These are phyloP conservation scores for Sebastes hopkinsi DNA, from an alignment of 2,797 vertebrate genomes.

Conservation along the genomic window DNA sequence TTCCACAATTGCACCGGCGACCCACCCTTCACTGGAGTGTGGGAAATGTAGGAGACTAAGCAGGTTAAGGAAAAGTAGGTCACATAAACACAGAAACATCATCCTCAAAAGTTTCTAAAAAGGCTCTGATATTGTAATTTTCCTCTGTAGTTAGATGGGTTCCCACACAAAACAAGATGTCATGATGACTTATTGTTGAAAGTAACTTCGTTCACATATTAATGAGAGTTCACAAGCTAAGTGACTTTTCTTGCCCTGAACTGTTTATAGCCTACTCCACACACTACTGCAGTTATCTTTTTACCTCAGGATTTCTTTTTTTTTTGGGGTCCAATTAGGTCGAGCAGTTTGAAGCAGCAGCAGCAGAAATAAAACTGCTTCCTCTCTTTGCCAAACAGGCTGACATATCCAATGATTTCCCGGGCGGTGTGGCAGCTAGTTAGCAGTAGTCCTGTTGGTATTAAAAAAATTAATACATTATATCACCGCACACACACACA, in stretches of 20 bases:
- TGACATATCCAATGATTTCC: conserved; percentile 40
- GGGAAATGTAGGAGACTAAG: conserved; percentile 2
- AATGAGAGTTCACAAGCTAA: conserved; percentile 2
- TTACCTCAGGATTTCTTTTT: conserved; percentile 33
- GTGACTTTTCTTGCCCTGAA: conserved; percentile 14
- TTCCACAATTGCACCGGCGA: neutral
- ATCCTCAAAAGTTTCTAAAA: neutral
- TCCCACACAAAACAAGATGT: conserved; percentile 1
- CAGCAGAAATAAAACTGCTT: conserved; percentile 26
- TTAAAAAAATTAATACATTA: conserved; percentile 8
- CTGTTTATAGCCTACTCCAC: conserved; percentile 9
- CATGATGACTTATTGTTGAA: neutral
- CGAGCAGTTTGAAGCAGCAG: conserved; percentile 35
- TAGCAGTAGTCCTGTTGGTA: conserved; percentile 29
- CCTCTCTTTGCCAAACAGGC: conserved; percentile 14
- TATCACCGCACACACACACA: neutral
- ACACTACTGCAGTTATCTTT: conserved; percentile 7
- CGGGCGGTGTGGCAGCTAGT: conserved; percentile 22
- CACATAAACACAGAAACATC: conserved; percentile 10
- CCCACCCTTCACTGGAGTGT: neutral
- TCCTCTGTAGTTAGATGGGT: neutral
- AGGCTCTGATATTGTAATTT: conserved; percentile 2
- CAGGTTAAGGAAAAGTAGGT: conserved; percentile 20
- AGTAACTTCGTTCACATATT: conserved; percentile 3
- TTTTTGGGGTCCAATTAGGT: conserved; percentile 48